Evolutionary conservation across 2,888 invertebrate species (phyloP).

Genomic region (Eupithecia subfuscata): DNA sequence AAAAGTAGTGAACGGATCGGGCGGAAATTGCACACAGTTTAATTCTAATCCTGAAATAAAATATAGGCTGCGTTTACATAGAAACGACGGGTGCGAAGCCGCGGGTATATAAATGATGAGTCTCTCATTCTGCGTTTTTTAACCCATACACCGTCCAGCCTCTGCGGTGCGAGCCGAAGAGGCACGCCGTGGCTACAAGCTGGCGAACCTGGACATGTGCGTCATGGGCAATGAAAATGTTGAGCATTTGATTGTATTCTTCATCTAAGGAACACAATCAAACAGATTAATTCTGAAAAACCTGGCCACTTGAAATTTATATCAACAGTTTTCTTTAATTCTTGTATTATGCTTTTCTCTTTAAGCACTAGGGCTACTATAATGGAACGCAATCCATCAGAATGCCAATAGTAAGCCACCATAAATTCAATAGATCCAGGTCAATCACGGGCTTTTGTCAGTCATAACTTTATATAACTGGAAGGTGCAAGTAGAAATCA

Average conservation of each 20-base stretch:
- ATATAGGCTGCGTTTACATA: too few species aligned
- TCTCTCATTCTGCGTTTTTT: too few species aligned
- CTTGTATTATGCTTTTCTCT: background rate
- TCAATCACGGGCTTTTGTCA: slow-evolving; percentile 2
- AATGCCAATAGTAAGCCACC: background rate
- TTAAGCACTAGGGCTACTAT: background rate
- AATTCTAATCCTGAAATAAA: too few species aligned
- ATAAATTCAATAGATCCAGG: slow-evolving; percentile 1
- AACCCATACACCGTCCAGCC: too few species aligned
- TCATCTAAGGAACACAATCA: background rate
- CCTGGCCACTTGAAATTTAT: background rate
- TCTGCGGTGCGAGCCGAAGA: too few species aligned
- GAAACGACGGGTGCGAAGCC: too few species aligned
- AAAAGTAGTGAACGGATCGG: too few species aligned
- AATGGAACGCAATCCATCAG: background rate
- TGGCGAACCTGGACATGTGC: too few species aligned
- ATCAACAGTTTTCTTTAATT: background rate
- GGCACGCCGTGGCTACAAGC: too few species aligned
- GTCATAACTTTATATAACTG: slow-evolving; percentile 26
- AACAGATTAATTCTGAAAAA: background rate
- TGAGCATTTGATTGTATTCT: background rate
- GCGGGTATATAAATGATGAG: too few species aligned
- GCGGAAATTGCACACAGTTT: too few species aligned
- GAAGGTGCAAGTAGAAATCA: slow-evolving; percentile 7
- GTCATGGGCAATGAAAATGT: too few species aligned